Evolutionary conservation across 53 echinoderm and acorn worm species (phyloP).

Genomic region (Antedon mediterranea): DNA sequence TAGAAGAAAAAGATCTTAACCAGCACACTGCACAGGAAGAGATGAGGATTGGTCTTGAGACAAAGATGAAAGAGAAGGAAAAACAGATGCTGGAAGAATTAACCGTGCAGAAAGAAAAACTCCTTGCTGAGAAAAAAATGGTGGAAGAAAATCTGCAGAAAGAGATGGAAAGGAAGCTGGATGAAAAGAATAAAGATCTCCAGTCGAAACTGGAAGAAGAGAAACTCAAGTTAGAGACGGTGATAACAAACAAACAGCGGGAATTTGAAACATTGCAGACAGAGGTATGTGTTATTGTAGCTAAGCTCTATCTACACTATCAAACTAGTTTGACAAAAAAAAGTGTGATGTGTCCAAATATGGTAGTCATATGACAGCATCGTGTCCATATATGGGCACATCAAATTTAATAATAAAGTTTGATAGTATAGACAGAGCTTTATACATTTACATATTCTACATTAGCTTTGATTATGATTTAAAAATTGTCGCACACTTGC

Average conservation of each 20-base stretch:
- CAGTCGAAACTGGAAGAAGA: slow-evolving; percentile 33
- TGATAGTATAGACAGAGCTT: no score
- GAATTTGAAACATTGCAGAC: slow-evolving; percentile 42
- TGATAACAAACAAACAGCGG: slow-evolving; percentile 45
- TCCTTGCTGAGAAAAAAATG: slow-evolving; percentile 57
- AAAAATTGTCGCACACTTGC: no score
- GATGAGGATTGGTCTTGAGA: slow-evolving; percentile 38
- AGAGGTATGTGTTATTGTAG: no score
- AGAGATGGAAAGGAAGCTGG: slow-evolving; percentile 48
- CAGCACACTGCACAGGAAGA: slow-evolving; percentile 33
- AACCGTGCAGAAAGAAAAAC: slow-evolving; percentile 41
- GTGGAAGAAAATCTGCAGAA: slow-evolving; percentile 62
- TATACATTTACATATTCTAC: no score
- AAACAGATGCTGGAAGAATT: slow-evolving; percentile 74
- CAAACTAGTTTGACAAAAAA: no score
- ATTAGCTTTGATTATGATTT: no score
- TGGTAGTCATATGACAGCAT: no score
- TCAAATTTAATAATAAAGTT: no score
- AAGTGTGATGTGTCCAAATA: no score
- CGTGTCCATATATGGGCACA: no score
- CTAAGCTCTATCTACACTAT: no score
- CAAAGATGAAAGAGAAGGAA: slow-evolving; percentile 64
- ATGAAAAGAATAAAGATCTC: slow-evolving; percentile 50
- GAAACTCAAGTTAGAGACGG: slow-evolving; percentile 40
- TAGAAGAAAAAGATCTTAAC: slow-evolving; percentile 55